phyloP scores from a whole-genome alignment of 2,888 invertebrate species.

The Hypomecis punctinalis region DNA sequence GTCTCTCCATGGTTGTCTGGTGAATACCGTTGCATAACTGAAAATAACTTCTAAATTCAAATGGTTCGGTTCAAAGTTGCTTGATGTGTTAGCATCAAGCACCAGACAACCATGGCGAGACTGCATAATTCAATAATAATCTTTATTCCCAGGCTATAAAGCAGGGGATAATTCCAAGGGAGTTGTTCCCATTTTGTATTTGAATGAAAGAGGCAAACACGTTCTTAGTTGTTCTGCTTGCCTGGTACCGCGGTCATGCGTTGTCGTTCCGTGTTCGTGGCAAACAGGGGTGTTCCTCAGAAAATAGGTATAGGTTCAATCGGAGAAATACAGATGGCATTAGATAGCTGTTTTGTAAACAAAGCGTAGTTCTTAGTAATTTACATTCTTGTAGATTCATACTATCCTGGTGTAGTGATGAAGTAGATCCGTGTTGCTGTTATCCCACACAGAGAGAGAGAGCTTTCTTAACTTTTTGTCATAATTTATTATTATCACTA shows the following conservation, averaged over 20 bases:
- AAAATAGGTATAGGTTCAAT: neutral
- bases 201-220: neutral
- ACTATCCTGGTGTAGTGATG: too few relatives aligned
- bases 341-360: neutral
- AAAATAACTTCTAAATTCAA: conserved; percentile 1
- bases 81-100: too few relatives aligned
- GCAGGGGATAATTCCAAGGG: conserved; percentile 2
- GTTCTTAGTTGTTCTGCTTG: conserved; percentile 1
- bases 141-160: conserved; percentile 12
- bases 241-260: conserved; percentile 50
- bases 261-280: conserved; percentile 61
- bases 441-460: too few relatives aligned
- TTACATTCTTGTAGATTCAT: too few relatives aligned
- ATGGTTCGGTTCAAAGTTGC: neutral
- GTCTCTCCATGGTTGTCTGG: conserved; percentile 27
- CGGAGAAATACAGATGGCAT: conserved; percentile 11
- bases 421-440: too few relatives aligned
- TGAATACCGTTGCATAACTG: neutral
- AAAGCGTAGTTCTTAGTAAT: too few relatives aligned
- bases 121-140: neutral
- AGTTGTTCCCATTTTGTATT: conserved; percentile 2
- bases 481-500: too few relatives aligned
- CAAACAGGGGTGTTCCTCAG: conserved; percentile 24
- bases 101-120: too few relatives aligned
- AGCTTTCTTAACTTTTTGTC: too few relatives aligned